Conservation (phyloP, 53 echinoderm and acorn worm species). For the Astropecten irregularis region DNA sequence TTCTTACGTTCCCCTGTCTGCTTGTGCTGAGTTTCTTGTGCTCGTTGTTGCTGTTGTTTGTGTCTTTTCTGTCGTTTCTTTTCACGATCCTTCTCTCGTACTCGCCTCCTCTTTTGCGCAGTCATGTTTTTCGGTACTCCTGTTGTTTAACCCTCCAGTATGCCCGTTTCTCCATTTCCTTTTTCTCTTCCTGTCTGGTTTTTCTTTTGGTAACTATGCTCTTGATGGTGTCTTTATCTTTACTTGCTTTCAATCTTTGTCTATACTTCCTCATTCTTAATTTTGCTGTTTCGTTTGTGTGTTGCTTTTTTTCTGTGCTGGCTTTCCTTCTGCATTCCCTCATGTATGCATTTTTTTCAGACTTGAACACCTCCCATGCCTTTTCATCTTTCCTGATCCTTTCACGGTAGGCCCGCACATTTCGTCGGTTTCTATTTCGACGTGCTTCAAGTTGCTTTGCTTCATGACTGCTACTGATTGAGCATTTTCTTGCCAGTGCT, state of each 20-base stretch:
- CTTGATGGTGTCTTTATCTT: too few species aligned
- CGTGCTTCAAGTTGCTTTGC: background rate
- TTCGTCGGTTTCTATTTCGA: background rate
- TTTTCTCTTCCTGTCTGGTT: too few species aligned
- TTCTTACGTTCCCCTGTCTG: background rate
- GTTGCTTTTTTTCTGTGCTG: background rate
- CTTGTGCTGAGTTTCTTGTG: background rate
- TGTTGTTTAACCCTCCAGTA: background rate
- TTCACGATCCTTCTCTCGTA: conserved; percentile 12
- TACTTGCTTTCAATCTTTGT: background rate
- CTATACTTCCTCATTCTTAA: background rate
- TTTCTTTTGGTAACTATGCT: too few species aligned
- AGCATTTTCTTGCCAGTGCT: too few species aligned
- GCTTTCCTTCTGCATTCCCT: background rate
- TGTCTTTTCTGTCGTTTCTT: background rate
- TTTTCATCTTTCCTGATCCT: background rate
- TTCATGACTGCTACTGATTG: background rate
- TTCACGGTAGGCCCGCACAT: background rate
- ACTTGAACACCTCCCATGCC: background rate
- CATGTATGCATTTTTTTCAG: background rate
- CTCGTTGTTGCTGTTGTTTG: background rate
- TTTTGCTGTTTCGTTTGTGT: background rate
- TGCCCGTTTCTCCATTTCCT: background rate
- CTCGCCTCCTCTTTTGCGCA: background rate
- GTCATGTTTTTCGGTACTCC: background rate